These are phyloP conservation scores for Polyploca ridens DNA, from an alignment of 2,888 invertebrate genomes.

Conservation along the genomic window DNA sequence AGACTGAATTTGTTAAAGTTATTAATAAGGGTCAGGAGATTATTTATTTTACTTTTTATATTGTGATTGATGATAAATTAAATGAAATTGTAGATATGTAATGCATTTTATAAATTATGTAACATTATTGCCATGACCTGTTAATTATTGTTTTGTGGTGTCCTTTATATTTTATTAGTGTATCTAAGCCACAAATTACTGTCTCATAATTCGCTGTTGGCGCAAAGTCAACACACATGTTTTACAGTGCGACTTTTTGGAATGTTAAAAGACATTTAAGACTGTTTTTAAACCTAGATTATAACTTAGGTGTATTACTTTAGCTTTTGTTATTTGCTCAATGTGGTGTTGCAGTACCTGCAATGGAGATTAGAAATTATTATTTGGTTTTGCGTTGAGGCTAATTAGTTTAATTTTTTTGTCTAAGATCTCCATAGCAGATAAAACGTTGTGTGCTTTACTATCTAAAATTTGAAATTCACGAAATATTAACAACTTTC, in stretches of 20 bases:
- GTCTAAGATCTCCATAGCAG: slow-evolving; percentile 61
- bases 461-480: slow-evolving; percentile 12
- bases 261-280: slow-evolving; percentile 70
- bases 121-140: slow-evolving; percentile 35
- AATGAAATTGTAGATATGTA: slow-evolving; percentile 28
- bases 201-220: slow-evolving; percentile 31
- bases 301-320: slow-evolving; percentile 25
- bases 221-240: slow-evolving; percentile 29
- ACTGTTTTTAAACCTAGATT: slow-evolving; percentile 59
- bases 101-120: slow-evolving; percentile 27
- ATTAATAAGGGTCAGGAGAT: slow-evolving; percentile 62
- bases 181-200: slow-evolving; percentile 32
- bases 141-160: slow-evolving; percentile 21
- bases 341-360: slow-evolving; percentile 39
- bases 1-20: slow-evolving; percentile 83
- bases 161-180: slow-evolving; percentile 12
- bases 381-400: slow-evolving; percentile 47
- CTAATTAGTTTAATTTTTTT: slow-evolving; percentile 53
- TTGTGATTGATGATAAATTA: slow-evolving; percentile 44
- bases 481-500: slow-evolving; percentile 30
- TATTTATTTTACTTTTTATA: slow-evolving; percentile 68
- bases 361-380: slow-evolving; percentile 43
- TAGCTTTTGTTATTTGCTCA: slow-evolving; percentile 51
- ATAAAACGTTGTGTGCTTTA: slow-evolving; percentile 28
- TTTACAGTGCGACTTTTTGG: slow-evolving; percentile 32